Base-by-base conservation (phyloP, 2,797 vertebrate species). In the Phataginus tetradactyla region DNA sequence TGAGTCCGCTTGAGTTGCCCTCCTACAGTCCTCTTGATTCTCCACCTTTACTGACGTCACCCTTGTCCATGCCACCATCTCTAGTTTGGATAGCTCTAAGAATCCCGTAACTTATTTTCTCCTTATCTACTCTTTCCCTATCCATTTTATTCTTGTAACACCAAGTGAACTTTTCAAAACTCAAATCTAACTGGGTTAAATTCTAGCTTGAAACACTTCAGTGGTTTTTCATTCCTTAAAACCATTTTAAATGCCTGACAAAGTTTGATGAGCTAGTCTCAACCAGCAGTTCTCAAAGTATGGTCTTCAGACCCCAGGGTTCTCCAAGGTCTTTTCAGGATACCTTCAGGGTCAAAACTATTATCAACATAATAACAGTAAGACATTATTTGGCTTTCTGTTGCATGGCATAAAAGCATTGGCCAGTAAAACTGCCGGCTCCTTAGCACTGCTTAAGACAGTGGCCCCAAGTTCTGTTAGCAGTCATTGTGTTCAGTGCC, bases 111-210 rank as follows among this genome's bases (percentile, higher is more conserved):
- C 61, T 39, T 71, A 17, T 57, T 61, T 78, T 32, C 42, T 63
- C 32, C 71, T 63, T 55, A 9, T 29, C 34, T 23, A 0, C 5
- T 34, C 53, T 53, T 49, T 18, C 20, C 45, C 45, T 45, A 6
- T 66, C 63, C 13, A 5, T 18, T 42, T 78, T 27, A 25, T 39
- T 77, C 81, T 78, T 6, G 4, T 25, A 66, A 66, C 61, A 69
- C 57, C 20, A 5, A 90, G 34, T 18, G 32, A 85, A 92, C 84
- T 89, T 95, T 79, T 90, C 42, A 87, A 77, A 96, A 85, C 55
- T 77, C 72, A 55, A 1, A 51, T 63, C 75, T 61, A 84, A 84
- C n/a, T 32, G 39, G 23, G 27, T 25, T 78, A 78, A 78, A 57
- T 84, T 85, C 42, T 42, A 68, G 32, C 66, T 59, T 53, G 79